Evolutionary conservation across 2,797 vertebrate species (phyloP).

Genomic region (Galago senegalensis): DNA sequence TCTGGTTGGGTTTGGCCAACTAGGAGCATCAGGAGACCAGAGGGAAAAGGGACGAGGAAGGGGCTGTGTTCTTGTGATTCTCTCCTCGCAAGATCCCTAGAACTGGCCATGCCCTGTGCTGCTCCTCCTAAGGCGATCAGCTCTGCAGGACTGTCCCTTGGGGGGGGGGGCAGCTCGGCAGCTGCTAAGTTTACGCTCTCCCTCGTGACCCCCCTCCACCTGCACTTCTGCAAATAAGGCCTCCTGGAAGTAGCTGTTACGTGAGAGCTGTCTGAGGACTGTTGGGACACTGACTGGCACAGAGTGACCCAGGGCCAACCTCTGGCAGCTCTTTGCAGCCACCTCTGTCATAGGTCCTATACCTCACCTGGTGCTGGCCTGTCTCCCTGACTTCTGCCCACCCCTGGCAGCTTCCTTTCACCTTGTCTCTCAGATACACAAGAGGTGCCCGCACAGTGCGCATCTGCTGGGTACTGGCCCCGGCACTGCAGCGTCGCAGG

Average conservation of each 20-base stretch:
- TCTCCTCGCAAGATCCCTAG: not conserved
- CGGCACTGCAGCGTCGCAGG: not conserved
- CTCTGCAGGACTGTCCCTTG: not conserved
- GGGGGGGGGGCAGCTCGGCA: not conserved
- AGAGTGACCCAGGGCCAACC: not conserved
- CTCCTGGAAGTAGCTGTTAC: not conserved
- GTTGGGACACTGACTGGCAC: not conserved
- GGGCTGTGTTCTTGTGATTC: not conserved
- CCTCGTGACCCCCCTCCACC: not conserved
- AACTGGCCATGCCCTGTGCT: not conserved
- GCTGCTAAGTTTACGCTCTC: not conserved
- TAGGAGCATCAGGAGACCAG: not conserved
- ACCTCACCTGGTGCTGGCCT: not conserved
- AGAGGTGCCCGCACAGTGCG: not conserved
- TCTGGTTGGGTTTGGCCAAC: not conserved
- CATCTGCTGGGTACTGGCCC: not conserved
- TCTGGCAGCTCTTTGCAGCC: not conserved
- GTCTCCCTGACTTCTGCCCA: not conserved
- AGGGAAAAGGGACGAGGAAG: not conserved
- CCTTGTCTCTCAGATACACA: not conserved
- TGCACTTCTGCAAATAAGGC: not conserved
- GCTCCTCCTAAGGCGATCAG: not conserved
- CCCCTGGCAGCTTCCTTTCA: not conserved
- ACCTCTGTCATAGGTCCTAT: not conserved
- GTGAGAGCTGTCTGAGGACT: not conserved